Conservation (phyloP, 2,113 vertebrate genomes). For the Jaculus jaculus region DNA sequence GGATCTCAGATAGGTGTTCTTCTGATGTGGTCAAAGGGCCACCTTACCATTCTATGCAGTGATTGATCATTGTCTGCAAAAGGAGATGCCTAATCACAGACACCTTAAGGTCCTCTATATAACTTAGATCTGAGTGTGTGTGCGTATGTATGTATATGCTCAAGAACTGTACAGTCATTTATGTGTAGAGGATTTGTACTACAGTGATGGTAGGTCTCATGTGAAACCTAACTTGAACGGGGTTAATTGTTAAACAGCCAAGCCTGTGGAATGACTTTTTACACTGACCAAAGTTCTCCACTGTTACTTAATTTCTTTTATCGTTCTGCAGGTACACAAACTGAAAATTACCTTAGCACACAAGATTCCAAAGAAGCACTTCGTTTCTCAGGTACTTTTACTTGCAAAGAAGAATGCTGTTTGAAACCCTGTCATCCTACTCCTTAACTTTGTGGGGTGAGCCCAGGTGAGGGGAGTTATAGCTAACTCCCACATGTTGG, state of each 20-base stretch:
- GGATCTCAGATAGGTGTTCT: not conserved
- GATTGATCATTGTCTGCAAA: not conserved
- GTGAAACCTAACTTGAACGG: not conserved
- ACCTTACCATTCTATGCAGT: not conserved
- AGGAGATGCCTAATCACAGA: no score
- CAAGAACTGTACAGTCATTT: not conserved
- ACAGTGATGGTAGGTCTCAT: not conserved
- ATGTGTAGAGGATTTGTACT: not conserved
- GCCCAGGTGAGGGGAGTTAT: accelerated
- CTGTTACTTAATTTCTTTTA: not conserved
- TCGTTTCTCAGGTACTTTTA: not conserved
- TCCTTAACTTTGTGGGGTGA: not conserved
- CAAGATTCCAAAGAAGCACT: accelerated
- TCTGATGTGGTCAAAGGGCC: not conserved
- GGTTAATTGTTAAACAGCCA: not conserved
- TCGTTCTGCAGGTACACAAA: constrained; percentile 42
- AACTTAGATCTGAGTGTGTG: not conserved
- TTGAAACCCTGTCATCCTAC: not conserved
- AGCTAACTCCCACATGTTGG: not conserved
- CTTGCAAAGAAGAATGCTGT: not conserved
- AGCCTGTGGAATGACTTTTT: not conserved
- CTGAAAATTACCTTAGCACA: not conserved
- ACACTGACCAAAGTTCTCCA: not conserved
- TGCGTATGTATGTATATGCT: no score
- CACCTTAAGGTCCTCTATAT: not conserved